phyloP scores from a whole-genome alignment of 2,888 invertebrate genomes.

The Cenopis cana region DNA sequence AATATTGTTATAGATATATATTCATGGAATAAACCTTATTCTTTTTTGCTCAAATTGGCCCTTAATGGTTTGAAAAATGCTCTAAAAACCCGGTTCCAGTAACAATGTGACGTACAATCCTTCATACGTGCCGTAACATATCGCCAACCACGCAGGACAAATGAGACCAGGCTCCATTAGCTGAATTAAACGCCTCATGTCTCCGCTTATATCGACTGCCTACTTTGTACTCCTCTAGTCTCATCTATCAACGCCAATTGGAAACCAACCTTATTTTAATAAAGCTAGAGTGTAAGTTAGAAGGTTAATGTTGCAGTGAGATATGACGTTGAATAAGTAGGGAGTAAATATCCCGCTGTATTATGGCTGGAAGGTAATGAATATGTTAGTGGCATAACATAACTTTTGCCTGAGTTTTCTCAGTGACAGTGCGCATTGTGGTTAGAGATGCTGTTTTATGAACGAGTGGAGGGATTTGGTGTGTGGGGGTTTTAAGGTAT shows the following conservation, averaged over 20 bases:
- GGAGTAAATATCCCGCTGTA: background rate
- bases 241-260: background rate
- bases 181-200: constrained; percentile 28
- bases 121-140: constrained; percentile 20
- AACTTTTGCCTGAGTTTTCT: constrained; percentile 32
- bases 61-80: background rate
- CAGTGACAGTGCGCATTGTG: constrained; percentile 27
- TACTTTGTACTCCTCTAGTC: constrained; percentile 14
- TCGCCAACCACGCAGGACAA: constrained; percentile 31
- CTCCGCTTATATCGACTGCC: constrained; percentile 30
- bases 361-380: constrained; percentile 28
- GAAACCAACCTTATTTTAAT: background rate
- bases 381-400: constrained; percentile 36
- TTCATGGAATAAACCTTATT: too few relatives aligned
- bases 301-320: background rate
- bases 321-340: background rate
- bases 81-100: background rate
- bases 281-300: background rate
- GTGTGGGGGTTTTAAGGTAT: background rate
- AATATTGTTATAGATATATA: too few relatives aligned
- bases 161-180: constrained; percentile 28
- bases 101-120: constrained; percentile 8
- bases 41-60: too few relatives aligned
- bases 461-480: constrained; percentile 20
- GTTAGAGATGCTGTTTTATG: constrained; percentile 26